Evolutionary conservation across 2,888 invertebrate genomes (phyloP).

Genomic region (Epinotia ramella): DNA sequence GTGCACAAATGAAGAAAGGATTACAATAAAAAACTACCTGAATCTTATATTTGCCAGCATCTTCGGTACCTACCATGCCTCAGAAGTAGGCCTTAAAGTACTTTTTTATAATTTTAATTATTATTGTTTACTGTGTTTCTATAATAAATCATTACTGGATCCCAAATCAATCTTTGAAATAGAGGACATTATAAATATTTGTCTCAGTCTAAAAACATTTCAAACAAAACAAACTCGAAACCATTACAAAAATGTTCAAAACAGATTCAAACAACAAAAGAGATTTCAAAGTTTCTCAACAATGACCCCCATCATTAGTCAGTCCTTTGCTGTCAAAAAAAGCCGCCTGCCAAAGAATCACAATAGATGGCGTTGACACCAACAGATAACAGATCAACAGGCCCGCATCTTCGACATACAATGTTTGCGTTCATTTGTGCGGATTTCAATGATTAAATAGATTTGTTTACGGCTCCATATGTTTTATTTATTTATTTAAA

Average conservation of each 20-base stretch:
- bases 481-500: too few relatives aligned
- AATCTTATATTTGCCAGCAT: too few relatives aligned
- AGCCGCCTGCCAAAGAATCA: constrained; percentile 46
- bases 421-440: constrained; percentile 8
- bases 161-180: too few relatives aligned
- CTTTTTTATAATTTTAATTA: too few relatives aligned
- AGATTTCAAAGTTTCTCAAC: constrained; percentile 29
- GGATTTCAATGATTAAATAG: background rate
- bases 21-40: too few relatives aligned
- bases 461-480: background rate
- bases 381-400: constrained; percentile 52
- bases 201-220: background rate
- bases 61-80: too few relatives aligned
- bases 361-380: constrained; percentile 56
- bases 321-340: constrained; percentile 48
- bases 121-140: background rate
- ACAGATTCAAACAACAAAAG: constrained; percentile 25
- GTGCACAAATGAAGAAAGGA: too few relatives aligned
- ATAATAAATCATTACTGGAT: too few relatives aligned
- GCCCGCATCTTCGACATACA: constrained; percentile 35
- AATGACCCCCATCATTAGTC: constrained; percentile 48
- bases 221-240: constrained; percentile 13
- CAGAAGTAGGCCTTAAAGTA: too few relatives aligned
- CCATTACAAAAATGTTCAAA: constrained; percentile 20
- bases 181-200: background rate